These are phyloP conservation scores for Scaptomyza parva DNA, from an alignment of 2,888 invertebrate genomes.

Conservation along the genomic window DNA sequence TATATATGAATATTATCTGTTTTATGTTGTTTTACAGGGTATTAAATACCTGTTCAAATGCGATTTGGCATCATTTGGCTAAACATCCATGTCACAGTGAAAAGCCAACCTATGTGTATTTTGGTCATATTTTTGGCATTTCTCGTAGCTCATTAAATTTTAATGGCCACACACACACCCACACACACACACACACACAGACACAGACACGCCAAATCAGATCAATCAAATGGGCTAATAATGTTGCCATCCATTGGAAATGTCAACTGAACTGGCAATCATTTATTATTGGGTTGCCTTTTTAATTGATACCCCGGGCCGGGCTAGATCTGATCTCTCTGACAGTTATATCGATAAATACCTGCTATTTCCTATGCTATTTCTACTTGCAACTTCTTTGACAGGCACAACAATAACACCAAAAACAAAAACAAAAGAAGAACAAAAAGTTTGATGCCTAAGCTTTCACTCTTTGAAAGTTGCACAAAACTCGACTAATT, in stretches of 20 bases:
- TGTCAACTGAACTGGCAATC: slow-evolving; percentile 39
- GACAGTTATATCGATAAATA: slow-evolving; percentile 43
- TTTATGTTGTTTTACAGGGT: too few species aligned
- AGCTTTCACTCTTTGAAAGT: background rate
- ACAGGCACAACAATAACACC: background rate
- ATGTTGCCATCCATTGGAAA: slow-evolving; percentile 28
- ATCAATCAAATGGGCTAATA: slow-evolving; percentile 55
- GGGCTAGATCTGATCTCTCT: slow-evolving; percentile 33
- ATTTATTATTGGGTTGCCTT: slow-evolving; percentile 32
- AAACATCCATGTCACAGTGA: slow-evolving; percentile 26
- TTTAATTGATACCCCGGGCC: slow-evolving; percentile 34
- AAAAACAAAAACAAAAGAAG: too few species aligned
- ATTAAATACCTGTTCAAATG: slow-evolving; percentile 4
- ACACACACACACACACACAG: slow-evolving; percentile 22
- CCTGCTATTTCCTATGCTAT: background rate
- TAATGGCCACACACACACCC: slow-evolving; percentile 29
- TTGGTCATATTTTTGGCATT: slow-evolving; percentile 38
- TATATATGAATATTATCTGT: too few species aligned
- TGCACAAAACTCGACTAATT: slow-evolving; percentile 5
- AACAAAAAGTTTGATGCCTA: background rate
- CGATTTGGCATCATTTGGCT: slow-evolving; percentile 9
- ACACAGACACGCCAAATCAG: slow-evolving; percentile 34
- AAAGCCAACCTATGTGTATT: slow-evolving; percentile 5
- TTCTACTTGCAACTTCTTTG: background rate
- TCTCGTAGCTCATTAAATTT: slow-evolving; percentile 59